Percentiles rank a stretch among this genome's conserved stretches.
Conservation (phyloP, 2,888 invertebrate species). For the Oxystoma pomonae region DNA sequence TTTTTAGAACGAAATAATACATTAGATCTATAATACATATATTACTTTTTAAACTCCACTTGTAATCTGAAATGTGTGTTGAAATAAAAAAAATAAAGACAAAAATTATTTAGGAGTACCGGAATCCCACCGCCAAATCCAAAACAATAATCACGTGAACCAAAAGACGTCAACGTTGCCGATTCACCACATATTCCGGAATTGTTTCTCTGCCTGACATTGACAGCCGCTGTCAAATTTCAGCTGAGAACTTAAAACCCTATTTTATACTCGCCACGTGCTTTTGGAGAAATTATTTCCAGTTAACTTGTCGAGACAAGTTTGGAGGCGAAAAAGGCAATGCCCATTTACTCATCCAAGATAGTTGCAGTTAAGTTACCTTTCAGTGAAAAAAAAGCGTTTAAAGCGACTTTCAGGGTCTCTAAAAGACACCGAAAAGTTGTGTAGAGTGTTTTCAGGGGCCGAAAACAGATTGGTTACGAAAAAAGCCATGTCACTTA, state of each 20-base stretch:
- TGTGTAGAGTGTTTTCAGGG: background rate
- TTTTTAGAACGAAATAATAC: too few species aligned
- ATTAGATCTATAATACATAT: too few species aligned
- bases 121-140: too few species aligned
- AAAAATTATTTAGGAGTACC: too few species aligned
- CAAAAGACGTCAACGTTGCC: too few species aligned
- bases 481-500: background rate
- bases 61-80: too few species aligned
- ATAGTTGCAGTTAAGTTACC: background rate
- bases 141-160: too few species aligned
- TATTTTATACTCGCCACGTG: background rate
- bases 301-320: background rate
- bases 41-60: too few species aligned
- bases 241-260: too few species aligned
- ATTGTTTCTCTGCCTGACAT: background rate
- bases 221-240: background rate
- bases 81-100: too few species aligned
- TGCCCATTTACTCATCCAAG: background rate
- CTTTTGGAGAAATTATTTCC: background rate
- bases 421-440: background rate
- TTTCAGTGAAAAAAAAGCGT: background rate
- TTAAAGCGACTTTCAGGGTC: background rate
- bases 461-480: background rate
- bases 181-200: too few species aligned
- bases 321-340: background rate